Conservation (phyloP, 2,113 vertebrate species). For the Arvicanthis niloticus region DNA sequence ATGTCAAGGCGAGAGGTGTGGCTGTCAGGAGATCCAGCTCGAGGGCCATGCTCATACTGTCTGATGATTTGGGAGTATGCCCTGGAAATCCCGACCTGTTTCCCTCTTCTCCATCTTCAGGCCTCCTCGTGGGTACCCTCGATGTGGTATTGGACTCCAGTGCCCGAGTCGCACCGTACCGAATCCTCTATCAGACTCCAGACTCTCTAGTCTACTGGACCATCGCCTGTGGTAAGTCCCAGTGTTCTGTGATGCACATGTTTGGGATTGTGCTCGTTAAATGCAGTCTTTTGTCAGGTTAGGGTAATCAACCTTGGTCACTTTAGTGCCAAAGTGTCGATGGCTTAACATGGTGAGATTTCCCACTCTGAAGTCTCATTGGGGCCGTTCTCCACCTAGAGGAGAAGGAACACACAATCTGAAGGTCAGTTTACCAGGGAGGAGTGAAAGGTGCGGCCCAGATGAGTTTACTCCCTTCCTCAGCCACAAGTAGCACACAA, state of each 20-base stretch:
- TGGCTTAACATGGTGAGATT: background rate
- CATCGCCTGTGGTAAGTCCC: constrained; percentile 96
- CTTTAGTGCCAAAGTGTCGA: background rate
- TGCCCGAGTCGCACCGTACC: constrained; percentile 95
- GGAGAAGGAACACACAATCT: background rate
- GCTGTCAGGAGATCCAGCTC: background rate
- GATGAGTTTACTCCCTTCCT: background rate
- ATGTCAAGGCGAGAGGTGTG: background rate
- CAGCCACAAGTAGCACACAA: background rate
- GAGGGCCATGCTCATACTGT: accelerated
- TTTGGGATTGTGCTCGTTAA: background rate
- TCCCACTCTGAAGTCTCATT: background rate
- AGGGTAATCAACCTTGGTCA: background rate
- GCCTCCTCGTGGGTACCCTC: constrained; percentile 97
- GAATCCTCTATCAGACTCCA: constrained; percentile 98
- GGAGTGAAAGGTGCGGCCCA: background rate
- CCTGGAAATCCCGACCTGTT: background rate
- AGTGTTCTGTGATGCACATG: accelerated
- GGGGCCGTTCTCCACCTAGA: background rate
- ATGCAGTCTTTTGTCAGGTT: background rate
- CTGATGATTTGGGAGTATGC: background rate
- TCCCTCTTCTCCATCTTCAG: constrained; percentile 82
- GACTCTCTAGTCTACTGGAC: constrained; percentile 97
- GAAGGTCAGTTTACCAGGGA: background rate
- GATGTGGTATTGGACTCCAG: constrained; percentile 98